phyloP scores from a whole-genome alignment of 2,797 vertebrate genomes.

The Onychomys leucogaster region DNA sequence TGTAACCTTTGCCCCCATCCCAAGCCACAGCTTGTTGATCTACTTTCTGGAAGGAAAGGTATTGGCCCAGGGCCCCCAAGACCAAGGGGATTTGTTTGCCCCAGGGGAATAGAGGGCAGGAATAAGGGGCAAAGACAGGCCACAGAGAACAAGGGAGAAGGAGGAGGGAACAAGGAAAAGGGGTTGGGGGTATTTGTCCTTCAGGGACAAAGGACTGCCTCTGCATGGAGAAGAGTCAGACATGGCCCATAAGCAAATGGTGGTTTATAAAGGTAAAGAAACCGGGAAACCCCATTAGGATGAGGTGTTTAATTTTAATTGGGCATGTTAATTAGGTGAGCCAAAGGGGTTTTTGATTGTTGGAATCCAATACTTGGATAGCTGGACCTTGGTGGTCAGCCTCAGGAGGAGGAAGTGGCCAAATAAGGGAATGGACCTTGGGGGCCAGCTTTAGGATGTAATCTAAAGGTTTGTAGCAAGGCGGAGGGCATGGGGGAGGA shows the following conservation, averaged over 20 bases:
- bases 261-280: not conserved
- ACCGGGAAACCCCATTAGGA: not conserved
- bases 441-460: not conserved
- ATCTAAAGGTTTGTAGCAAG: not conserved
- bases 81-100: not conserved
- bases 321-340: not conserved
- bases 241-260: not conserved
- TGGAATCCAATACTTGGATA: not conserved
- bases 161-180: not conserved
- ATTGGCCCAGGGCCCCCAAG: not conserved
- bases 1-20: not conserved
- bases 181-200: not conserved
- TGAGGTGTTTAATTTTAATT: not conserved
- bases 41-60: not conserved
- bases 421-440: not conserved
- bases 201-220: not conserved
- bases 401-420: not conserved
- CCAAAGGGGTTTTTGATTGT: not conserved
- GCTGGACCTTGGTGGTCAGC: not conserved
- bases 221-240: not conserved
- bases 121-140: not conserved
- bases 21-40: not conserved
- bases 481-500: not conserved
- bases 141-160: not conserved
- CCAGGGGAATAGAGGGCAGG: not conserved